These are phyloP conservation scores for Leptodactylus fuscus DNA, from an alignment of 2,113 vertebrate species.

Conservation along the genomic window DNA sequence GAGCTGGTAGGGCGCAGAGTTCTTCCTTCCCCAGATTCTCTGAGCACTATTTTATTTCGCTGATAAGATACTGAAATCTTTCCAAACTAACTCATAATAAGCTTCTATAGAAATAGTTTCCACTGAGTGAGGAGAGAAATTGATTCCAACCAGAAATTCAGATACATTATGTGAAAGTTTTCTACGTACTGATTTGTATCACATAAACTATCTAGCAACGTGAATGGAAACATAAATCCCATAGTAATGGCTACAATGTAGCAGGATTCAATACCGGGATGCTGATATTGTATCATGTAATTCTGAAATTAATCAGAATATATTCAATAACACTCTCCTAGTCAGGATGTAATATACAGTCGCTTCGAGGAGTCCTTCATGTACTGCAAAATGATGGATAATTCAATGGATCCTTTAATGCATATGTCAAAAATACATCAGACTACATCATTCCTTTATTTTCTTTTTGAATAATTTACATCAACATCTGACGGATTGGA, in stretches of 20 bases:
- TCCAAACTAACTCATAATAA: conserved; percentile 32
- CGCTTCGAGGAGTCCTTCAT: neutral
- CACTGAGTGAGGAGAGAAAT: conserved; percentile 2
- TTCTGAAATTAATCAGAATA: conserved; percentile 14
- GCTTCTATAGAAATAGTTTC: conserved; percentile 20
- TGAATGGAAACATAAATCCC: conserved; percentile 24
- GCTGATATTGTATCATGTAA: neutral
- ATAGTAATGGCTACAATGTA: neutral
- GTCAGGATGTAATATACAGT: neutral
- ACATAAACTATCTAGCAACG: conserved; percentile 4
- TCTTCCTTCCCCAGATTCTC: conserved; percentile 31
- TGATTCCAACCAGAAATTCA: conserved; percentile 38
- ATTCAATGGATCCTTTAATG: neutral
- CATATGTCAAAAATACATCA: neutral
- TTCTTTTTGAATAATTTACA: neutral
- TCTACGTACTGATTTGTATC: conserved; percentile 3
- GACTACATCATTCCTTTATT: neutral
- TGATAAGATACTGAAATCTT: conserved; percentile 42
- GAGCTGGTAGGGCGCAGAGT: neutral
- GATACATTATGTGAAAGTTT: conserved; percentile 32
- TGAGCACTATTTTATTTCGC: conserved; percentile 44
- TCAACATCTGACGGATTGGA: neutral
- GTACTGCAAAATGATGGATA: neutral
- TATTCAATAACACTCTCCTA: neutral
- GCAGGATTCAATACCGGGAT: neutral